Percentiles rank a stretch among this genome's conserved stretches.
These are phyloP conservation scores for Pao palembangensis DNA, from an alignment of 2,113 vertebrate genomes.

Conservation along the genomic window DNA sequence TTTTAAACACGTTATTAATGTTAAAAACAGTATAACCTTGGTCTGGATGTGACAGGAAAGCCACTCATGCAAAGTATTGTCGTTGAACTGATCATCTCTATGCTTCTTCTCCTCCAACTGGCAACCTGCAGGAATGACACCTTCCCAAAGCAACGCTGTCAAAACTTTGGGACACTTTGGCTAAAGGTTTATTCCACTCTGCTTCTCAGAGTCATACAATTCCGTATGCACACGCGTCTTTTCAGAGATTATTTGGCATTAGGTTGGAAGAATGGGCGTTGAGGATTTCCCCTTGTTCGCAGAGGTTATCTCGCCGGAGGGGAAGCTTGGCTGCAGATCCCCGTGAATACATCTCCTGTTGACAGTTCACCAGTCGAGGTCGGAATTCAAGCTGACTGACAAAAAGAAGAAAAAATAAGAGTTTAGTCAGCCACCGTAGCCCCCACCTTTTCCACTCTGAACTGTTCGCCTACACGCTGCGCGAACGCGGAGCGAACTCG, in stretches of 20 bases:
- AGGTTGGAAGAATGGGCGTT: not conserved
- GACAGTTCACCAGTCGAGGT: conserved; percentile 9
- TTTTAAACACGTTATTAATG: not conserved
- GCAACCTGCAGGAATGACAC: conserved; percentile 48
- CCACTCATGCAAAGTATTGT: conserved; percentile 12
- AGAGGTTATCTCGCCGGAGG: no score
- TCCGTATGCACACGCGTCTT: not conserved
- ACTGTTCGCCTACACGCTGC: conserved; percentile 13
- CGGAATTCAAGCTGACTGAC: no score
- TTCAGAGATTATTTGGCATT: not conserved
- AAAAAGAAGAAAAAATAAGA: no score
- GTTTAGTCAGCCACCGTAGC: conserved; percentile 1
- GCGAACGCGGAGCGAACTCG: conserved; percentile 10
- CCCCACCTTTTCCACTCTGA: not conserved
- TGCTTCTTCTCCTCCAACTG: conserved; percentile 62
- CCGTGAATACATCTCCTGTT: conserved; percentile 4
- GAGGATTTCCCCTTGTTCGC: conserved; percentile 7
- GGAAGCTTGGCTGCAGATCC: not conserved
- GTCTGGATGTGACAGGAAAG: conserved; percentile 1
- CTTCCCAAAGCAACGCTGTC: conserved; percentile 24
- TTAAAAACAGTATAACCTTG: conserved; percentile 7
- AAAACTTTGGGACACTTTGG: conserved; percentile 39
- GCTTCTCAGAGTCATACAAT: not conserved
- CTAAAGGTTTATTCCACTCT: not conserved
- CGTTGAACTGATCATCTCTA: conserved; percentile 21